A percentile compares a stretch with the other conserved stretches of the same genome.
Conservation (phyloP, 2,888 invertebrate species). For the Lycocerus yunnanus region DNA sequence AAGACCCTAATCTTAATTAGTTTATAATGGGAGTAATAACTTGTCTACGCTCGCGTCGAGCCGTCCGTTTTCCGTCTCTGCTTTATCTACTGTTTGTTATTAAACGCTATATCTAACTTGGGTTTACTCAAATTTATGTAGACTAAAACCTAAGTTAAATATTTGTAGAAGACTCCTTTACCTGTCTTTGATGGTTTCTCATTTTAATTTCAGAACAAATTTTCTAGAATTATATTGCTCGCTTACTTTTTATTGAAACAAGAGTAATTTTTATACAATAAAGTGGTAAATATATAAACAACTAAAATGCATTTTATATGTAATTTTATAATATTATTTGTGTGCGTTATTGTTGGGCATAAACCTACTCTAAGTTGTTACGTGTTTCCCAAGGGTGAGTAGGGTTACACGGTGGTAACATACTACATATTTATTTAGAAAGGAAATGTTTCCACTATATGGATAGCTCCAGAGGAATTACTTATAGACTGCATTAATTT, state of each 20-base stretch:
- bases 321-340: conserved; percentile 31
- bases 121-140: conserved; percentile 32
- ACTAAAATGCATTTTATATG: conserved; percentile 31
- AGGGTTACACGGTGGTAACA: conserved; percentile 23
- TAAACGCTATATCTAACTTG: conserved; percentile 34
- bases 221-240: conserved; percentile 2
- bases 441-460: conserved; percentile 16
- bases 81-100: conserved; percentile 29
- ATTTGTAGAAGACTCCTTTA: conserved; percentile 19
- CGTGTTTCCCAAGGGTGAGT: conserved; percentile 61
- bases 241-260: neutral
- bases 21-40: conserved; percentile 24
- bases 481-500: conserved; percentile 6
- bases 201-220: conserved; percentile 14
- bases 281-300: conserved; percentile 23
- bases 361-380: conserved; percentile 53
- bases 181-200: conserved; percentile 15
- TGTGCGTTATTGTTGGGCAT: conserved; percentile 25
- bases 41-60: conserved; percentile 19
- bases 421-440: conserved; percentile 21
- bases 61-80: conserved; percentile 29
- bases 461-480: conserved; percentile 10
- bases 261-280: neutral
- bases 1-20: conserved; percentile 27
- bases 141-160: conserved; percentile 20